Conservation (phyloP, 2,888 invertebrate species). For the Phortica magna region DNA sequence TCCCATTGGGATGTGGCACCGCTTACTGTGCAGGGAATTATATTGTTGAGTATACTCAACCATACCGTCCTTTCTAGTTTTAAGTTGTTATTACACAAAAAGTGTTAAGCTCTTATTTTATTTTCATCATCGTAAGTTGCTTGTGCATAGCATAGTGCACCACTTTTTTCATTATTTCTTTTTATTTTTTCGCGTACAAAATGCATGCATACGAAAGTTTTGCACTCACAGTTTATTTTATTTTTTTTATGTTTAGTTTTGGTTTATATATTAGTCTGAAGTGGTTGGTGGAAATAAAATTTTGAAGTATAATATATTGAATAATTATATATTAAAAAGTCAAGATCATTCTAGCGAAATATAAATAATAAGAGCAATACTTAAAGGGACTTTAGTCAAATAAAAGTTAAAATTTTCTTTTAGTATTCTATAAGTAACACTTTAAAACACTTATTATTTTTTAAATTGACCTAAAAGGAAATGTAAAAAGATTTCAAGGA, state of each 20-base stretch:
- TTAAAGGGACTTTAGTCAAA: not conserved
- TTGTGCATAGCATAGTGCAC: too few relatives aligned
- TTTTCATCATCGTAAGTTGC: too few relatives aligned
- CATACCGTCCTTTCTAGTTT: too few relatives aligned
- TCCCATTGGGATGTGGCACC: too few relatives aligned
- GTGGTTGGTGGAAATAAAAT: not conserved
- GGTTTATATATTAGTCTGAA: not conserved
- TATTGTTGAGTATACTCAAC: too few relatives aligned
- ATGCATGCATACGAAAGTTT: not conserved
- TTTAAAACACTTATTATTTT: not conserved
- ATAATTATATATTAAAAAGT: not conserved
- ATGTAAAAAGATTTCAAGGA: too few relatives aligned
- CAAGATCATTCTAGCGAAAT: not conserved
- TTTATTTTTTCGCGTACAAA: not conserved
- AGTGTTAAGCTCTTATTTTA: too few relatives aligned
- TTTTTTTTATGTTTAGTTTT: not conserved
- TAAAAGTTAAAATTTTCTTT: too few relatives aligned
- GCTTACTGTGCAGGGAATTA: too few relatives aligned
- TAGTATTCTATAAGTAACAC: too few relatives aligned
- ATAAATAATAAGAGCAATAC: not conserved
- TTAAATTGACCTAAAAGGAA: not conserved
- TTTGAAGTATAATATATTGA: constrained; percentile 1
- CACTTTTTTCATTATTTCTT: not conserved
- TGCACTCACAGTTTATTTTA: not conserved
- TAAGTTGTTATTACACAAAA: not conserved